These are phyloP conservation scores for Zophobas atratus DNA, from an alignment of 1,140 invertebrate species.

Conservation along the genomic window DNA sequence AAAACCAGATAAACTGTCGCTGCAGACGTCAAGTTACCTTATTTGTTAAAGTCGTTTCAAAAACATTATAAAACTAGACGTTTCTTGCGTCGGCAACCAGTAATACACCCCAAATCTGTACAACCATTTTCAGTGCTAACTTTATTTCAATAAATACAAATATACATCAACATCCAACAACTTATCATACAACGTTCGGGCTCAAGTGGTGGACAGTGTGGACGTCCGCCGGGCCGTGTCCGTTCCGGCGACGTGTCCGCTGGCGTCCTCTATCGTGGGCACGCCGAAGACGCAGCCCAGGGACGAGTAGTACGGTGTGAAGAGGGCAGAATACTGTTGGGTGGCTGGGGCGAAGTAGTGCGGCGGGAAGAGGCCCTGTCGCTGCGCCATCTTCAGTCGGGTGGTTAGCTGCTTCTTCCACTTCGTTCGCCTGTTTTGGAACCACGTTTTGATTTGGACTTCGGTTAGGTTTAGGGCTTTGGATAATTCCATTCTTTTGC, in stretches of 20 bases:
- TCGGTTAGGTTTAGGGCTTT: slow-evolving; percentile 91
- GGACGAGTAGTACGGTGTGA: slow-evolving; percentile 71
- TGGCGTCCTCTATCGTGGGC: slow-evolving; percentile 63
- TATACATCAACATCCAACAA: slow-evolving; percentile 11
- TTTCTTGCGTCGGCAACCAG: too few species aligned
- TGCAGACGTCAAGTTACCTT: too few species aligned
- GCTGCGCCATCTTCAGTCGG: slow-evolving; percentile 87
- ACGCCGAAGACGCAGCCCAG: slow-evolving; percentile 72
- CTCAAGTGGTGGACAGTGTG: slow-evolving; percentile 1
- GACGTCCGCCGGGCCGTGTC: slow-evolving; percentile 4
- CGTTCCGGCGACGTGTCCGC: background rate
- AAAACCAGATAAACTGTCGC: too few species aligned
- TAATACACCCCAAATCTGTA: too few species aligned
- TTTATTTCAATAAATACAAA: slow-evolving; percentile 34
- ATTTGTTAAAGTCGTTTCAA: too few species aligned
- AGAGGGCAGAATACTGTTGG: slow-evolving; percentile 74
- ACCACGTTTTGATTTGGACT: slow-evolving; percentile 98
- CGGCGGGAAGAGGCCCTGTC: slow-evolving; percentile 84
- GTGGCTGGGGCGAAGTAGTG: slow-evolving; percentile 75
- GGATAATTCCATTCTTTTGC: slow-evolving; percentile 93
- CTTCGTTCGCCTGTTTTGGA: slow-evolving; percentile 93
- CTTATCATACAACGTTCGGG: background rate
- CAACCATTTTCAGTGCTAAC: background rate
- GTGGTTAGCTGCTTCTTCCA: slow-evolving; percentile 97
- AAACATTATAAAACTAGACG: too few species aligned